A percentile compares a stretch with the other conserved stretches of the same genome.
phyloP scores from a whole-genome alignment of 2,888 invertebrate species.

The Perizoma flavofasciatum region DNA sequence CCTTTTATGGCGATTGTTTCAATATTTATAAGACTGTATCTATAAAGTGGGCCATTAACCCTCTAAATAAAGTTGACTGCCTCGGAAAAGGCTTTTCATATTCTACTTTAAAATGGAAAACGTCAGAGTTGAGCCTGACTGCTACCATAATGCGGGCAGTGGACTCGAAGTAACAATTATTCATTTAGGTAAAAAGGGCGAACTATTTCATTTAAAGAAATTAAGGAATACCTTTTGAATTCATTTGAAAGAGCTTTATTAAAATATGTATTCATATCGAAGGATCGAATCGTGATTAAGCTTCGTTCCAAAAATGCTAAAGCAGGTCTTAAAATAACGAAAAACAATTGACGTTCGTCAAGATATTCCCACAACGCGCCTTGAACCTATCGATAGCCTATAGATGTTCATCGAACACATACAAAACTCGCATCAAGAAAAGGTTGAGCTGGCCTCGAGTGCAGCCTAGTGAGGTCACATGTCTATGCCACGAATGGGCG shows the following conservation, averaged over 20 bases:
- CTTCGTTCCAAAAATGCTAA: too few species aligned
- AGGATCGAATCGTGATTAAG: too few species aligned
- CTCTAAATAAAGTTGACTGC: conserved; percentile 4
- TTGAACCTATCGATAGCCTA: conserved; percentile 58
- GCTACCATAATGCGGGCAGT: too few species aligned
- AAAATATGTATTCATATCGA: too few species aligned
- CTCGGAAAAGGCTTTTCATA: too few species aligned
- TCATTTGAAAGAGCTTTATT: too few species aligned
- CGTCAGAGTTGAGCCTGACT: not conserved
- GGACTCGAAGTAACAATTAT: too few species aligned
- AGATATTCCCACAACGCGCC: conserved; percentile 49
- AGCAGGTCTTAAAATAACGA: conserved; percentile 40
- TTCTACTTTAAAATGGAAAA: conserved; percentile 5
- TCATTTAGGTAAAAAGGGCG: too few species aligned
- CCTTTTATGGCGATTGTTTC: conserved; percentile 13
- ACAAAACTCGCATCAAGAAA: conserved; percentile 51
- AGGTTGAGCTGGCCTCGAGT: conserved; percentile 66
- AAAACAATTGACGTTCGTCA: conserved; percentile 51
- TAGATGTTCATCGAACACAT: conserved; percentile 48
- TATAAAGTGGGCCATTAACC: conserved; percentile 11
- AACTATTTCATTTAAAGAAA: too few species aligned
- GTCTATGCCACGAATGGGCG: conserved; percentile 69
- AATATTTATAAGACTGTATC: conserved; percentile 30
- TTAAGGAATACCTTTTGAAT: too few species aligned
- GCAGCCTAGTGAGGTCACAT: conserved; percentile 61